phyloP scores from a whole-genome alignment of 2,888 invertebrate genomes.

The Dioctria linearis region DNA sequence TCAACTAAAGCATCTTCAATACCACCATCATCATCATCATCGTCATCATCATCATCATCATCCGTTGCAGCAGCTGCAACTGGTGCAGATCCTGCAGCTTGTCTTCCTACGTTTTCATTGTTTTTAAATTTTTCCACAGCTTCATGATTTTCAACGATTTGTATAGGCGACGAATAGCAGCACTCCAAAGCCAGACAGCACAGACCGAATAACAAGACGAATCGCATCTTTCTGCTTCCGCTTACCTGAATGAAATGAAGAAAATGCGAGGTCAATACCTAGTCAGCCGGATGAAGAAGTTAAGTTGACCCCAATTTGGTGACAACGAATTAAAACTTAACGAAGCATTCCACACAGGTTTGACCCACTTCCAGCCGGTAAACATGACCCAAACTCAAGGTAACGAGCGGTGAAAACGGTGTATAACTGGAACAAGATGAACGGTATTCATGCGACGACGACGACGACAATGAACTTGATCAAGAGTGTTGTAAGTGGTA shows the following conservation, averaged over 20 bases:
- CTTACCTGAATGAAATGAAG: slow-evolving; percentile 40
- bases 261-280: slow-evolving; percentile 23
- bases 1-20: slow-evolving; percentile 67
- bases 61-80: slow-evolving; percentile 78
- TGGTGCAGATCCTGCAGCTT: slow-evolving; percentile 71
- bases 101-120: slow-evolving; percentile 71
- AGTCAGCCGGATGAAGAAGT: slow-evolving; percentile 11
- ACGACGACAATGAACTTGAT: slow-evolving; percentile 52
- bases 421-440: slow-evolving; percentile 50
- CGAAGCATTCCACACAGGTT: slow-evolving; percentile 41
- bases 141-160: slow-evolving; percentile 64
- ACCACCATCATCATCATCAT: slow-evolving; percentile 74
- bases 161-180: slow-evolving; percentile 68
- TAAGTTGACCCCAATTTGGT: slow-evolving; percentile 26
- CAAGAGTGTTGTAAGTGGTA: background rate
- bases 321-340: slow-evolving; percentile 25
- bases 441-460: slow-evolving; percentile 49
- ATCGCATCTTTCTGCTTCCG: slow-evolving; percentile 22
- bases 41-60: slow-evolving; percentile 75
- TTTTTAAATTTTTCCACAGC: background rate
- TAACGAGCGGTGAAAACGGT: slow-evolving; percentile 37
- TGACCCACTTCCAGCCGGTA: slow-evolving; percentile 31
- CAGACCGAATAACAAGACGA: slow-evolving; percentile 76
- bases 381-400: slow-evolving; percentile 39
- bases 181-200: slow-evolving; percentile 76